Percentiles rank a stretch among this genome's conserved stretches.
These are phyloP conservation scores for Deilephila elpenor DNA, from an alignment of 2,888 invertebrate species.

Conservation along the genomic window DNA sequence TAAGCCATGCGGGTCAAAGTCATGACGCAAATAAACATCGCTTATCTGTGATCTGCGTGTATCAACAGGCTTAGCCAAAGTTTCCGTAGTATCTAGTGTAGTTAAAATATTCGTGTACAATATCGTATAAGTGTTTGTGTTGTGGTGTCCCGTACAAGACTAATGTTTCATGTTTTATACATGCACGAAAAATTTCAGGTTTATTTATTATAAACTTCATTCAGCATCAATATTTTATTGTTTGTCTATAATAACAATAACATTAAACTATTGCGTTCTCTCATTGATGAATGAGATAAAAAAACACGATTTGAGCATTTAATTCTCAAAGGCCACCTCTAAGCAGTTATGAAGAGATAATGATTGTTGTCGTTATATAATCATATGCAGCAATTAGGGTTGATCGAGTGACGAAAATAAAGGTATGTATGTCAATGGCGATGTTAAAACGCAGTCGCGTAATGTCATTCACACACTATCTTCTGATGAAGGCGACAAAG, in stretches of 20 bases:
- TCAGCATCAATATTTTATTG: not conserved
- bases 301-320: not conserved
- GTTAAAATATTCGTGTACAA: not conserved
- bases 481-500: not conserved
- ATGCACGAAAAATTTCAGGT: no score
- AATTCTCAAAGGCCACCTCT: not conserved
- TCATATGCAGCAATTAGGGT: slow-evolving; percentile 10
- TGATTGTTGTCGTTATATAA: slow-evolving; percentile 21
- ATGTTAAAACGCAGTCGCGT: not conserved
- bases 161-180: no score
- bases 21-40: slow-evolving; percentile 11
- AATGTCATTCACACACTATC: not conserved
- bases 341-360: slow-evolving; percentile 11
- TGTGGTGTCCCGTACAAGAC: no score
- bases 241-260: not conserved
- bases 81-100: not conserved
- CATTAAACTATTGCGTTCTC: not conserved
- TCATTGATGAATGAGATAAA: not conserved
- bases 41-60: slow-evolving; percentile 1
- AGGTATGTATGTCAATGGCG: slow-evolving; percentile 24
- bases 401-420: slow-evolving; percentile 24
- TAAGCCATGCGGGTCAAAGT: not conserved
- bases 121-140: not conserved
- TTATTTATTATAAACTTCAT: no score
- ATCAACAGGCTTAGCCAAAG: not conserved